These are phyloP conservation scores for Rhimphoctona megacephalus DNA, from an alignment of 2,888 invertebrate genomes.

Conservation along the genomic window DNA sequence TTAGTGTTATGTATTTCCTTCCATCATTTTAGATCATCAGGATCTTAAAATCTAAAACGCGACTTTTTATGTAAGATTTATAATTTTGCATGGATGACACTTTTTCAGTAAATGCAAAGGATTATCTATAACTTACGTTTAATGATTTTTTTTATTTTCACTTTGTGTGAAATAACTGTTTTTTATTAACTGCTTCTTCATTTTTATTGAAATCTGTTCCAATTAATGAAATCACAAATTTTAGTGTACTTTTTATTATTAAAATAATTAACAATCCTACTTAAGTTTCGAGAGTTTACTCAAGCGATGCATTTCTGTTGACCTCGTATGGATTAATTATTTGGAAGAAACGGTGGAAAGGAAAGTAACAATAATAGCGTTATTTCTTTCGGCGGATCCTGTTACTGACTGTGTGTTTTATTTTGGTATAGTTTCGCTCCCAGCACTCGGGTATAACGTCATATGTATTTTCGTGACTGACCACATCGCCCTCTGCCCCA, in stretches of 20 bases:
- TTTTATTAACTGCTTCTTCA: no score
- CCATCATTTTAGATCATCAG: neutral
- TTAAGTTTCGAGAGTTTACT: neutral
- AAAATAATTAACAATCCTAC: neutral
- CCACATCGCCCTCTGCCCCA: slow-evolving; percentile 48
- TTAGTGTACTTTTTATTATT: no score
- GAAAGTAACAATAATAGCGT: neutral
- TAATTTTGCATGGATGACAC: no score
- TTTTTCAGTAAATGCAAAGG: no score
- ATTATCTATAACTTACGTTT: no score
- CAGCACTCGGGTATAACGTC: slow-evolving; percentile 45
- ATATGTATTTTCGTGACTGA: slow-evolving; percentile 65
- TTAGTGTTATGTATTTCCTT: neutral
- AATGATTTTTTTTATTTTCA: no score
- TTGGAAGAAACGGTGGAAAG: neutral
- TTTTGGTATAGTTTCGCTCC: slow-evolving; percentile 35
- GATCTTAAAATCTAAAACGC: neutral
- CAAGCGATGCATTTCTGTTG: neutral
- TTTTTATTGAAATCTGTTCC: no score
- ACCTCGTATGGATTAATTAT: neutral
- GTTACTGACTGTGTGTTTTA: slow-evolving; percentile 36
- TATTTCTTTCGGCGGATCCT: slow-evolving; percentile 20
- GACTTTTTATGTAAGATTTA: no score
- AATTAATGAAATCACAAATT: no score
- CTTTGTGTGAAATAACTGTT: no score